Percentiles rank a stretch among this genome's conserved stretches.
Evolutionary conservation across 2,797 vertebrate genomes (phyloP).

Genomic region (Acipenser ruthenus): DNA sequence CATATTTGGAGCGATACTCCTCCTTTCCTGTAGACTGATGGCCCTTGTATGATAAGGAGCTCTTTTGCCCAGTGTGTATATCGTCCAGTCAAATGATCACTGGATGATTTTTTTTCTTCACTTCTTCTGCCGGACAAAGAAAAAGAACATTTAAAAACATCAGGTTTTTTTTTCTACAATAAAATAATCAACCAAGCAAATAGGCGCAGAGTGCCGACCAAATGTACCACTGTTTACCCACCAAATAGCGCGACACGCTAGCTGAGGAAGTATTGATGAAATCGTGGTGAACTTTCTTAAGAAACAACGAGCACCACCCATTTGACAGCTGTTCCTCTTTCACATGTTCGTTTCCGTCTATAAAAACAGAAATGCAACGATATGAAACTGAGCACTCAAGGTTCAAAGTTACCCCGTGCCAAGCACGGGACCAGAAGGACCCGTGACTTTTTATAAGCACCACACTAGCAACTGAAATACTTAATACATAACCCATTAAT

Average conservation of each 20-base stretch:
- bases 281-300: background rate
- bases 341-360: too few relatives aligned
- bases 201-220: too few relatives aligned
- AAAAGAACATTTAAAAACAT: background rate
- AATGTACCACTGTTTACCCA: too few relatives aligned
- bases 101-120: too few relatives aligned
- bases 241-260: too few relatives aligned
- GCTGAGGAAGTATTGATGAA: too few relatives aligned
- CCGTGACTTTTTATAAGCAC: slow-evolving; percentile 37
- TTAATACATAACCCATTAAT: slow-evolving; percentile 24
- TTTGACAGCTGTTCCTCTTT: slow-evolving; percentile 10
- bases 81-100: too few relatives aligned
- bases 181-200: too few relatives aligned
- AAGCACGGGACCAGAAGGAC: slow-evolving; percentile 18
- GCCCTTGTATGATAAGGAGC: slow-evolving; percentile 23
- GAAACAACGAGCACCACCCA: slow-evolving; percentile 15
- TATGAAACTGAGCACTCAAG: slow-evolving; percentile 30
- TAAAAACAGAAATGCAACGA: too few relatives aligned
- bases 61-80: background rate
- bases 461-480: background rate
- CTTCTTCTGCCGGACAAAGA: slow-evolving; percentile 5
- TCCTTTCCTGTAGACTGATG: slow-evolving; percentile 34
- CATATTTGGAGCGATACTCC: slow-evolving; percentile 31
- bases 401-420: slow-evolving; percentile 40
- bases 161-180: background rate